Conservation (phyloP, 1,140 invertebrate species). For the Pararge aegeria region DNA sequence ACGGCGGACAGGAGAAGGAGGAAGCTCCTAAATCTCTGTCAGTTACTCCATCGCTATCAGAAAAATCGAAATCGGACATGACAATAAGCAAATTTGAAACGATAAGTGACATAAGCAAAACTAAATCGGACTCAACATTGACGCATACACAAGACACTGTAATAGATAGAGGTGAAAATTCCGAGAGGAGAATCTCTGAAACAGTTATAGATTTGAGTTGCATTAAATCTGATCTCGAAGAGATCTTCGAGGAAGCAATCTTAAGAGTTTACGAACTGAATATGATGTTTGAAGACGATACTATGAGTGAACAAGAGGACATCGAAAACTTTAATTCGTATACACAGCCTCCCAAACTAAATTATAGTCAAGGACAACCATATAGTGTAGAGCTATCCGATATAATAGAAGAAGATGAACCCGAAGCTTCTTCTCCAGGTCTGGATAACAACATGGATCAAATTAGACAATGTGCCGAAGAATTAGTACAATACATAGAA, state of each 20-base stretch:
- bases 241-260: conserved; percentile 61
- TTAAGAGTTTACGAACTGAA: conserved; percentile 47
- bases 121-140: conserved; percentile 67
- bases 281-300: conserved; percentile 56
- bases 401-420: conserved; percentile 73
- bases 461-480: conserved; percentile 49
- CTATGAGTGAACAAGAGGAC: conserved; percentile 68
- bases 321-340: conserved; percentile 65
- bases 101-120: conserved; percentile 71
- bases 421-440: conserved; percentile 54
- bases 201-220: conserved; percentile 63
- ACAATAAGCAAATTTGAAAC: conserved; percentile 74
- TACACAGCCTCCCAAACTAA: conserved; percentile 55
- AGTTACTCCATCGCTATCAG: conserved; percentile 61
- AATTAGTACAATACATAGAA: conserved; percentile 60
- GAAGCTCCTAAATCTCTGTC: conserved; percentile 53
- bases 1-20: conserved; percentile 54
- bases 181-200: conserved; percentile 60
- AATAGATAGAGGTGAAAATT: conserved; percentile 56
- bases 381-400: conserved; percentile 70
- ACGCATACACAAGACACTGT: conserved; percentile 73
- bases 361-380: conserved; percentile 51
- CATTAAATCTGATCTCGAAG: conserved; percentile 67
- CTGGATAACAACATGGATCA: conserved; percentile 44
- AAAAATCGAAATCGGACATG: conserved; percentile 74